Base-by-base conservation (phyloP, 2,888 invertebrate species). In the Epirrhoe tristata region DNA sequence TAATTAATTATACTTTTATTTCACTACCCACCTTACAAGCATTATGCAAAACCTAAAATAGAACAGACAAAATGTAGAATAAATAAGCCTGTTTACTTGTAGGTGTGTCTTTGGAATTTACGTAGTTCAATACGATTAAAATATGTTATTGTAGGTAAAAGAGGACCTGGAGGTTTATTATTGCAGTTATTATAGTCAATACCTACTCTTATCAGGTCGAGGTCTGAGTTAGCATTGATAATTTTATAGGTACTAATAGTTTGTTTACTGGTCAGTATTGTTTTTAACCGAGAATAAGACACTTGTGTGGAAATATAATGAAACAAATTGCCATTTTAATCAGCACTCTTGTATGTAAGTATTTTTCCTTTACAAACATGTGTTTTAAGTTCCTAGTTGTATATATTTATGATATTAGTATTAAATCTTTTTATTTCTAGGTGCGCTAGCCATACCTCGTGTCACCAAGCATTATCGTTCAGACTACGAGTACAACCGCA, bases 1-100 rank as follows among this genome's bases (percentile, higher is more conserved):
- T 93, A 91, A 90, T 89, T 89, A 83, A 69, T 70, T n/a, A 50
- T 78, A 78, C 73, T 77, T 80, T 82, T 78, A 65, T 70, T 67
- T 54, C 32, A 58, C 43, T 32, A 56, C 32, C 32, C 36, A 0
- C 7, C n/a, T 43, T 8, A 12, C 10, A n/a, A n/a, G 10, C 10
- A 43, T 1, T 5, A 10, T 0, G 5, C 43, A n/a, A n/a, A n/a
- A n/a, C n/a, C n/a, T n/a, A n/a, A n/a, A n/a, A n/a, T n/a, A n/a
- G n/a, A n/a, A n/a, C n/a, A n/a, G n/a, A n/a, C n/a, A n/a, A n/a
- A n/a, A n/a, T n/a, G n/a, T n/a, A n/a, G n/a, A n/a, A n/a, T n/a
- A n/a, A n/a, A n/a, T 24, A 24, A 24, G 24, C 24, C 24, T 24
- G 36, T 36, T 10, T 36, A 36, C 36, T 36, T 8, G 10, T 10